Evolutionary conservation across 2,113 vertebrate genomes (phyloP), one percentile per base, ranked within the genome.

Genomic region (Pardalotus punctatus): DNA sequence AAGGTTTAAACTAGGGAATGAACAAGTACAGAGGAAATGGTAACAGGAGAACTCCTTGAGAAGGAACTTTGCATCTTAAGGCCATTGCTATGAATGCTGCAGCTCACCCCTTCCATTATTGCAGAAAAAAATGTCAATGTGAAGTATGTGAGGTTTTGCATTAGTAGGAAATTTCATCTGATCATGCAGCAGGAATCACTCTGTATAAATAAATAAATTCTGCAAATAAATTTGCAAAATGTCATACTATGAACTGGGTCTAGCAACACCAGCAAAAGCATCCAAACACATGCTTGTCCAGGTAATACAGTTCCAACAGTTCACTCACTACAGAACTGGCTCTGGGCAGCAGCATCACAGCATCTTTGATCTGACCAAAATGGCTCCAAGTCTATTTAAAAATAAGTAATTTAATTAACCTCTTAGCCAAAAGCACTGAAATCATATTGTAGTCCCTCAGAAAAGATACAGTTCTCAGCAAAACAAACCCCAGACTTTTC

Each of bases 11-110:
- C 77, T 18, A 42, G 58, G 50, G 47, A 95, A 85, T 47, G 70
- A 93, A 86, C 4, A 66, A 67, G 90, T 25, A 62, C 56, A 88
- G 86, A 81, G 83, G 88, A 96, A 97, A 83, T 27, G 65, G 84
- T 47, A 78, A 77, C 43, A 83, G 56, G 54, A 93, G 81, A 83
- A 83, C 51, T 88, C 57, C 81, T 88, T 31, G 28, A 60, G 93
- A 93, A 96, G 89, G 51, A 87, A 19, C 56, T 86, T 29, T 65
- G 73, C 80, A 50, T 81, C 60, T 67, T 45, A 77, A 84, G 85
- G 73, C 53, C 38, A 47, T 0, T 79, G 88, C 90, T 82, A 43
- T 14, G 85, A 86, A 86, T 38, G 6, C 23, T 61, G 60, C 45
- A 91, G 54, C 53, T 86, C 77, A 33, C 54, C 69, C 42, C 50